Evolutionary conservation across 1,140 invertebrate species (phyloP).

Genomic region (Centruroides vittatus): DNA sequence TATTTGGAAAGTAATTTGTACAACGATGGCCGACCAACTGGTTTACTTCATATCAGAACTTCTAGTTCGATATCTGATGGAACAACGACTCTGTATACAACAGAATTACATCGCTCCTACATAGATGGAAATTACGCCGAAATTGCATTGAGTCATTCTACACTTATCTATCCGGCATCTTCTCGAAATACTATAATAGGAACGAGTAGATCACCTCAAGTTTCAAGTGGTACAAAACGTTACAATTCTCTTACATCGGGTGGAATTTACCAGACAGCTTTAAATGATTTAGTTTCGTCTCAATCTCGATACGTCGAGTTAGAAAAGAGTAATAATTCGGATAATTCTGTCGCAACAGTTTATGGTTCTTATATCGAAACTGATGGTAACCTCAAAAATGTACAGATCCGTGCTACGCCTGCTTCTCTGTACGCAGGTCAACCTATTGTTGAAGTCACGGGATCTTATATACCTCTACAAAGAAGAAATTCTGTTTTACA

Average conservation of each 20-base stretch:
- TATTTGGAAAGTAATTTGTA: constrained; percentile 30
- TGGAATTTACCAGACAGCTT: background rate
- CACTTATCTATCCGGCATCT: constrained; percentile 20
- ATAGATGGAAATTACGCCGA: constrained; percentile 29
- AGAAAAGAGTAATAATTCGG: background rate
- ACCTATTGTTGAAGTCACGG: constrained; percentile 5
- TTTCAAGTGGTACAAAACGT: background rate
- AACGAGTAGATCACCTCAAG: constrained; percentile 8
- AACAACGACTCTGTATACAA: constrained; percentile 25
- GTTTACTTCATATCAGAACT: constrained; percentile 24
- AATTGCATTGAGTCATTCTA: constrained; percentile 20
- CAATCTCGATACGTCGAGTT: background rate
- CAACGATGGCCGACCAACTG: constrained; percentile 39
- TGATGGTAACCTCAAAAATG: background rate
- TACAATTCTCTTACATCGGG: constrained; percentile 15
- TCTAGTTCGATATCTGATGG: constrained; percentile 24
- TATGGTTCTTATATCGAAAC: background rate
- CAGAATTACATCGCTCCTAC: constrained; percentile 26
- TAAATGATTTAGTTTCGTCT: background rate
- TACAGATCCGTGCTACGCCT: constrained; percentile 10
- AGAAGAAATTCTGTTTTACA: constrained; percentile 11
- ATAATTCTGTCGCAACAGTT: too few relatives aligned
- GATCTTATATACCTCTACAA: constrained; percentile 14
- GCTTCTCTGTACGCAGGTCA: constrained; percentile 1
- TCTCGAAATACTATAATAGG: constrained; percentile 14